Base-by-base conservation (phyloP, 1,140 invertebrate species). In the Drosophila santomea region DNA sequence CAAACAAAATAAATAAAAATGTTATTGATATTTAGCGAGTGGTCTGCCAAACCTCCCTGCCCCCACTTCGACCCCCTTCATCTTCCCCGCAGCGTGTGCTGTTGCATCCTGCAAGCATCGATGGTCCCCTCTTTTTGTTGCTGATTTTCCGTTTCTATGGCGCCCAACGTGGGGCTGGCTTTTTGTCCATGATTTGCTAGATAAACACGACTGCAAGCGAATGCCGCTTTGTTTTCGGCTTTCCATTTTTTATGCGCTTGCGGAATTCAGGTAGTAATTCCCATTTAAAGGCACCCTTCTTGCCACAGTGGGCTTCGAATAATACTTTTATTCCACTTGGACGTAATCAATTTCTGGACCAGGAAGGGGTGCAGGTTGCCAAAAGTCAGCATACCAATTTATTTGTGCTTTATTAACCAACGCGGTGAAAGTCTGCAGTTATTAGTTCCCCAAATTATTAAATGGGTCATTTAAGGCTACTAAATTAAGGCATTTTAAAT, bases 1-100 rank as follows among this genome's bases (percentile, higher is more conserved):
- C 80, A 88, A 88, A 88, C 80, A 88, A 88, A 88, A 88, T 88
- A 89, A 88, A 88, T 84, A 88, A 88, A 88, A 89, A 88, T 89
- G 77, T 88, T 88, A 88, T 88, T 88, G 84, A 88, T 88, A 86
- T 86, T 86, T 88, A 88, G 84, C 76, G 76, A 89, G 77, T 76
- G 74, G 66, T 47, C 54, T 15, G 23, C 51, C 17, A 54, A 32
- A 2, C 32, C 11, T 38, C 12, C 10, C n/a, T 5, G 15, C 25
- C 25, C 25, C 25, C 25, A 4, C 23, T 23, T 23, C 23, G 4
- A 3, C 41, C n/a, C 45, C 17, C 14, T 3, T n/a, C 39, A 17
- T 38, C 25, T 12, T 55, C 15, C 23, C 23, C 11, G 20, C n/a
- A 76, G 63, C 82, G 67, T 82, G 82, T 86, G 78, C 74, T 78